Evolutionary conservation across 1,140 invertebrate species (phyloP).

Genomic region (Platorchestia sp.): DNA sequence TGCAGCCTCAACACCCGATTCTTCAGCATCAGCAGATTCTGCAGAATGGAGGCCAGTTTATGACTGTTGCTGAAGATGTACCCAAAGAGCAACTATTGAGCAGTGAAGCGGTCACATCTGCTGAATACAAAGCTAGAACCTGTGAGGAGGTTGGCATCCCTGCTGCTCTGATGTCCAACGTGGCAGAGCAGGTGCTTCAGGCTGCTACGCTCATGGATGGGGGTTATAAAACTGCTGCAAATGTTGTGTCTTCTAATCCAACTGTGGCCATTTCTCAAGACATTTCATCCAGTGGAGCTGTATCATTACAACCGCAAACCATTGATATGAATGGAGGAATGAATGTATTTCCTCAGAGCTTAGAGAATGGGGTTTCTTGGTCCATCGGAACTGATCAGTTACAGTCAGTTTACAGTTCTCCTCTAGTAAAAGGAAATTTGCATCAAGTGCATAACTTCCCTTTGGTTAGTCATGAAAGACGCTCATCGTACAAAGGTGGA

Average conservation of each 20-base stretch:
- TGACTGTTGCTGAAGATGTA: slow-evolving; percentile 1
- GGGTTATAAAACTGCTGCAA: not conserved
- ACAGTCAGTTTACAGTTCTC: slow-evolving; percentile 4
- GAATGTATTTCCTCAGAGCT: slow-evolving; percentile 16
- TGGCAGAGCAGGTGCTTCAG: slow-evolving; percentile 24
- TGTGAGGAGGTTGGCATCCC: slow-evolving; percentile 34
- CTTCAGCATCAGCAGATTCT: slow-evolving; percentile 12
- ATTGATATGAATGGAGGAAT: slow-evolving; percentile 31
- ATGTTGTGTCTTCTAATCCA: not conserved
- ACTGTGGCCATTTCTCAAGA: not conserved
- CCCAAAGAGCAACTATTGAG: not conserved
- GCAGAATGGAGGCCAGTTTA: slow-evolving; percentile 1
- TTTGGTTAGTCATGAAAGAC: not conserved
- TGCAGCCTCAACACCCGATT: not conserved
- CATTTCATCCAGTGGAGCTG: not conserved
- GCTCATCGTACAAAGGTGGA: not conserved
- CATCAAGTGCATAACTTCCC: slow-evolving; percentile 9
- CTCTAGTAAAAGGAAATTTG: not conserved
- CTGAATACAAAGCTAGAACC: not conserved
- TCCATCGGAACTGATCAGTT: slow-evolving; percentile 34
- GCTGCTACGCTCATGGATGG: slow-evolving; percentile 22
- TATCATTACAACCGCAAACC: not conserved
- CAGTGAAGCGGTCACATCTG: not conserved
- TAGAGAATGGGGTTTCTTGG: slow-evolving; percentile 40
- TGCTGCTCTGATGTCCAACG: slow-evolving; percentile 35